Conservation (phyloP, 2,113 vertebrate species). For the Psephotus haematonotus region DNA sequence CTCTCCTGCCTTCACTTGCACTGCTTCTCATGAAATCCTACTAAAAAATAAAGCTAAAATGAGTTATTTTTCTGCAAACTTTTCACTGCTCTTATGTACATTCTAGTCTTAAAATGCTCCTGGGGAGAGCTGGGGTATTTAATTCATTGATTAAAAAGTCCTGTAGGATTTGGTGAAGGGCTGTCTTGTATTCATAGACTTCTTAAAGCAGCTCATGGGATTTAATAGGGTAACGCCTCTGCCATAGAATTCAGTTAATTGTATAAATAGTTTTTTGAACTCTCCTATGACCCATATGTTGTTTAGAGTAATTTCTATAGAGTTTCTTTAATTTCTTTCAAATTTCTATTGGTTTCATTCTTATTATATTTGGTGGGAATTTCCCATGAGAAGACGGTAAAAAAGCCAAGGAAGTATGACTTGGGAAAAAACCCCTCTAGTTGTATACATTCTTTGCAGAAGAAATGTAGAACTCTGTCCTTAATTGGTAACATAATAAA, state of each 20-base stretch:
- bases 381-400: conserved; percentile 17
- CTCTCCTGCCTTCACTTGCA: not conserved
- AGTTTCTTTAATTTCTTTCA: conserved; percentile 31
- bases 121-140: not conserved
- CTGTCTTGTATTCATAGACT: not conserved
- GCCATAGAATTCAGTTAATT: conserved; percentile 12
- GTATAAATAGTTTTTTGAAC: conserved; percentile 28
- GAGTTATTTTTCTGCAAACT: not conserved
- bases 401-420: not conserved
- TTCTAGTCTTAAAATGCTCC: not conserved
- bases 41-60: not conserved
- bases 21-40: not conserved
- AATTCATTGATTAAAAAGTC: not conserved
- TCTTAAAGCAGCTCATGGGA: not conserved
- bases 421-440: not conserved
- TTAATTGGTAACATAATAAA: conserved; percentile 35
- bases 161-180: not conserved
- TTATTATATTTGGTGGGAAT: conserved; percentile 17
- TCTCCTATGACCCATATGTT: not conserved
- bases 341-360: conserved; percentile 17
- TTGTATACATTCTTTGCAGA: conserved; percentile 7
- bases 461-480: not conserved
- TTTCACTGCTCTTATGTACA: not conserved
- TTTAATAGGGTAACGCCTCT: not conserved
- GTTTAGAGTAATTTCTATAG: conserved; percentile 29